A percentile compares a stretch with the other conserved stretches of the same genome.
phyloP scores from a whole-genome alignment of 2,888 invertebrate genomes.

The Julus scanicus region DNA sequence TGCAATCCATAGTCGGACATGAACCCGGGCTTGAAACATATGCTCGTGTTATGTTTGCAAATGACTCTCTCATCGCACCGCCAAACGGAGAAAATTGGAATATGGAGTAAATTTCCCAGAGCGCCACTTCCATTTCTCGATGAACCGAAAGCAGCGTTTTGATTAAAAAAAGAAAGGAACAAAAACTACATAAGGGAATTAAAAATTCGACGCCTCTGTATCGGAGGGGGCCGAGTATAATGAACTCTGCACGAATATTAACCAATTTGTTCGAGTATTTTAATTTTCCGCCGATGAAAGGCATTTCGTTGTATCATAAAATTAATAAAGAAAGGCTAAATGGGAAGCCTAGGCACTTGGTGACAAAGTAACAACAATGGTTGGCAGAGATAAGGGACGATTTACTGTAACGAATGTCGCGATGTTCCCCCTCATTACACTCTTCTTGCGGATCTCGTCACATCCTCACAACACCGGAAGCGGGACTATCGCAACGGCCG shows the following conservation, averaged over 20 bases:
- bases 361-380: neutral
- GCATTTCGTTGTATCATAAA: conserved; percentile 29
- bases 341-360: neutral
- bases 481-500: neutral
- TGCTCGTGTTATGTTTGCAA: too few species aligned
- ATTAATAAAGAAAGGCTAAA: neutral
- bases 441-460: conserved; percentile 9
- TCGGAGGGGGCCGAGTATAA: neutral
- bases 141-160: neutral
- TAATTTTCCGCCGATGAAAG: conserved; percentile 23
- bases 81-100: neutral
- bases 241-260: neutral
- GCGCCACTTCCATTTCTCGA: neutral
- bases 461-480: conserved; percentile 24
- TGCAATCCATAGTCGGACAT: neutral
- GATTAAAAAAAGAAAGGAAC: neutral
- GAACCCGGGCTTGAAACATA: neutral
- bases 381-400: conserved; percentile 27
- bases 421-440: conserved; percentile 26
- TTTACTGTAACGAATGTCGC: conserved; percentile 12
- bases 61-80: too few species aligned
- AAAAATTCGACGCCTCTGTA: neutral
- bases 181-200: neutral
- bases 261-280: conserved; percentile 1
- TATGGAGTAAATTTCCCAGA: conserved; percentile 29